Conservation (phyloP, 2,113 vertebrate genomes). For the Leucopsar rothschildi region DNA sequence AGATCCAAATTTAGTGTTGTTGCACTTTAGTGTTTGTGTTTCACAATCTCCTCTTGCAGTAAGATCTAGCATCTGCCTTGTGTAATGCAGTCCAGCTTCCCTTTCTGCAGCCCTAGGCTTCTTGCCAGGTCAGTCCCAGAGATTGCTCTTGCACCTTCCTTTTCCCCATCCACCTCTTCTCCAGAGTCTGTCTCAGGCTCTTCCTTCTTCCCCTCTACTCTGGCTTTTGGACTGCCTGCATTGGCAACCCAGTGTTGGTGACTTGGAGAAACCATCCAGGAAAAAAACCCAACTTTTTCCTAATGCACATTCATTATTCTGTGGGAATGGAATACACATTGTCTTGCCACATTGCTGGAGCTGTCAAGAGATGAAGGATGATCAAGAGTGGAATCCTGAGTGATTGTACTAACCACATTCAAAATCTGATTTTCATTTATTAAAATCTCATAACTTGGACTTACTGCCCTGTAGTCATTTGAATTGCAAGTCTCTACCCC, state of each 20-base stretch:
- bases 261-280: background rate
- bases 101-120: background rate
- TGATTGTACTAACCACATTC: background rate
- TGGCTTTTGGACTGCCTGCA: background rate
- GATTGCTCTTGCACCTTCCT: background rate
- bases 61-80: background rate
- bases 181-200: background rate
- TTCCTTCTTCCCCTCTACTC: background rate
- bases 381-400: background rate
- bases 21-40: rapidly evolving
- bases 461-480: background rate
- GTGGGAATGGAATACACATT: background rate
- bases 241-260: background rate
- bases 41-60: background rate
- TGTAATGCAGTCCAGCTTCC: background rate
- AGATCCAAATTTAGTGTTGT: background rate
- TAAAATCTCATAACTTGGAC: background rate
- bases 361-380: conserved; percentile 34
- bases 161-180: background rate
- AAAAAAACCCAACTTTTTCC: background rate
- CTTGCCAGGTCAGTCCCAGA: background rate
- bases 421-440: background rate
- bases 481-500: background rate
- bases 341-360: background rate
- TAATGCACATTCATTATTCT: background rate